Percentiles rank a stretch among this genome's conserved stretches.
These are phyloP conservation scores for Drosophila pallidifrons DNA, from an alignment of 1,140 invertebrate genomes.

Conservation along the genomic window DNA sequence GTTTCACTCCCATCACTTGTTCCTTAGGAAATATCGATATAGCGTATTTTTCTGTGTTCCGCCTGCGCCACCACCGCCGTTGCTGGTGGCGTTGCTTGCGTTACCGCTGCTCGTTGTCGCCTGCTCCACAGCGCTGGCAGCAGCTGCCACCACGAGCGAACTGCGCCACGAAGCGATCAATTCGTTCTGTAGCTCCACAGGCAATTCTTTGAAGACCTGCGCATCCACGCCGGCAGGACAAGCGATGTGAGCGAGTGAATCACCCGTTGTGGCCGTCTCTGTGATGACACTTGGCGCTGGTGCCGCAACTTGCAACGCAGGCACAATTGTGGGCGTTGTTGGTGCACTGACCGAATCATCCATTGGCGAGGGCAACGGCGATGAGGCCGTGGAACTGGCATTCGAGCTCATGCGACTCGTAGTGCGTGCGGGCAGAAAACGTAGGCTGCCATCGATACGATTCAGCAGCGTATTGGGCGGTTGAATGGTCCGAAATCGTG, in stretches of 20 bases:
- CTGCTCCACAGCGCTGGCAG: constrained; percentile 64
- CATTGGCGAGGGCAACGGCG: constrained; percentile 81
- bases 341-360: constrained; percentile 85
- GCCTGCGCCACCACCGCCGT: constrained; percentile 52
- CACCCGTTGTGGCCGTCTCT: constrained; percentile 25
- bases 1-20: constrained; percentile 85
- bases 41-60: constrained; percentile 86
- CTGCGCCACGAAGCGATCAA: constrained; percentile 88
- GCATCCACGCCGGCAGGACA: constrained; percentile 87
- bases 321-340: constrained; percentile 83
- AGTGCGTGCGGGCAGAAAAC: constrained; percentile 65
- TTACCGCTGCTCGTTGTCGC: constrained; percentile 20
- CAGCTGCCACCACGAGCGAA: constrained; percentile 74
- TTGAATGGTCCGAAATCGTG: constrained; percentile 73
- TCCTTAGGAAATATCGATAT: constrained; percentile 88
- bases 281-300: constrained; percentile 30
- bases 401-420: constrained; percentile 70
- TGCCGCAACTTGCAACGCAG: constrained; percentile 46
- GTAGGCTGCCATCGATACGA: constrained; percentile 68
- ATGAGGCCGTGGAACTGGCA: constrained; percentile 85
- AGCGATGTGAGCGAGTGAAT: constrained; percentile 75
- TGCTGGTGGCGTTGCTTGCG: constrained; percentile 24
- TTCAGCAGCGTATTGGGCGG: constrained; percentile 72
- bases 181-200: constrained; percentile 87
- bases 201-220: constrained; percentile 87